These are phyloP conservation scores for Nemurella pictetii DNA, from an alignment of 2,888 invertebrate genomes.

Conservation along the genomic window DNA sequence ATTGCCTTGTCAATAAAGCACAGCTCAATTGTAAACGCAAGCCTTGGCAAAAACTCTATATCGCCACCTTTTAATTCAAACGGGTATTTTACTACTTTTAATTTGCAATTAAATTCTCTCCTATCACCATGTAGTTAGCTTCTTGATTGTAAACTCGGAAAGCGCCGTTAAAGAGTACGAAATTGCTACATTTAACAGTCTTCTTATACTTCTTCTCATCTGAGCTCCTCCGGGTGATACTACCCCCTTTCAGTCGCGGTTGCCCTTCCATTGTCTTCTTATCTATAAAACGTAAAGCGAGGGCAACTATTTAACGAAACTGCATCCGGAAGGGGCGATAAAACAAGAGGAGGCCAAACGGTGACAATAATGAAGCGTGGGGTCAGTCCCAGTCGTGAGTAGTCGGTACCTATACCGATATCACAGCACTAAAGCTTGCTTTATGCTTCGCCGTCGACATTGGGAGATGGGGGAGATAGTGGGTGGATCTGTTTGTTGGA, in stretches of 20 bases:
- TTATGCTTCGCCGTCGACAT: neutral
- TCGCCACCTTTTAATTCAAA: constrained; percentile 13
- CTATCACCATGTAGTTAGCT: neutral
- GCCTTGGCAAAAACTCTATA: neutral
- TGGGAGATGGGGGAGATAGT: neutral
- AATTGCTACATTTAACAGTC: neutral
- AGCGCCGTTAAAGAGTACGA: neutral
- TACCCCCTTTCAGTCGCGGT: neutral
- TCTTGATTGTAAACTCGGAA: constrained; percentile 5
- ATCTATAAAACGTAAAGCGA: neutral
- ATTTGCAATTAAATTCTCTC: constrained; percentile 18
- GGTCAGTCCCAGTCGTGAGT: neutral
- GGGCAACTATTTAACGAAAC: constrained; percentile 15
- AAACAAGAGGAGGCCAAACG: neutral
- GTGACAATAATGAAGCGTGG: neutral
- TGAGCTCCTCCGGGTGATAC: neutral
- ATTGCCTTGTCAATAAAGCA: neutral
- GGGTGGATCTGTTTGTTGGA: neutral
- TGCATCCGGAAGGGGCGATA: constrained; percentile 19
- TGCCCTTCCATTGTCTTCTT: neutral
- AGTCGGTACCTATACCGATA: neutral
- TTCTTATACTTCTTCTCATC: neutral
- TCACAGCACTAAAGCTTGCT: neutral
- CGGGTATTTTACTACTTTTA: constrained; percentile 11
- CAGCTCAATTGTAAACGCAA: neutral